Evolutionary conservation across 2,113 vertebrate genomes (phyloP), one percentile per base, ranked within the genome.

Genomic region (Elgaria multicarinata): DNA sequence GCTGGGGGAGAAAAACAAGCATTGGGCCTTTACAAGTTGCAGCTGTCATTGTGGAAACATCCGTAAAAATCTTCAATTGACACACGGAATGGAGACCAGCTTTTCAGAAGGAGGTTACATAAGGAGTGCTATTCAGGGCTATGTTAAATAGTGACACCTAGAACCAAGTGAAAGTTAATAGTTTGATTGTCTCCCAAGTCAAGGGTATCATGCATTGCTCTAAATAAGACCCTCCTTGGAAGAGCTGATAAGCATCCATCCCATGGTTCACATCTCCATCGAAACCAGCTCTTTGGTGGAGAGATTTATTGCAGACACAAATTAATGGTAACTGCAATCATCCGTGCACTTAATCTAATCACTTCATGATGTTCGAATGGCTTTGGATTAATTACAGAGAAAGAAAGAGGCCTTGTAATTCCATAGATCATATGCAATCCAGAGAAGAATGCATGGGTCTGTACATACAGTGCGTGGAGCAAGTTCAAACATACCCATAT

Each of bases 1-100:
- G 97, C 97, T 99, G 90, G 42, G 86, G 46, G 87, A 6, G 93
- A 81, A 9, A 50, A 87, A 87, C 26, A 84, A 14, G 12, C 1
- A 9, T 26, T 0, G 82, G 3, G 28, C 18, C 24, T 22, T 55
- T 83, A 53, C 4, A 91, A 77, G 86, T n/a, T 46, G 1, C 83
- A 76, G 80, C 72, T 71, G 80, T 71, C 72, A 62, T 33, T 62
- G 13, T 22, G 58, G n/a, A 67, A 66, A 77, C 81, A 84, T 84
- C 24, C 4, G 12, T 89, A 62, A 44, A 77, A 87, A 36, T 33
- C 28, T 76, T 77, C 18, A 66, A 50, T 9, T 22, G 24, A 46
- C 28, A n/a, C 28, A 66, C 13, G n/a, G 58, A 66, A 50, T 28
- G 28, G n/a, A 67, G 58, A 26, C 36, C 71, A 64, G 14, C 9